Percentiles rank a stretch among this genome's conserved stretches.
Evolutionary conservation across 2,888 invertebrate species (phyloP).

Genomic region (Thysanoteuthis rhombus): DNA sequence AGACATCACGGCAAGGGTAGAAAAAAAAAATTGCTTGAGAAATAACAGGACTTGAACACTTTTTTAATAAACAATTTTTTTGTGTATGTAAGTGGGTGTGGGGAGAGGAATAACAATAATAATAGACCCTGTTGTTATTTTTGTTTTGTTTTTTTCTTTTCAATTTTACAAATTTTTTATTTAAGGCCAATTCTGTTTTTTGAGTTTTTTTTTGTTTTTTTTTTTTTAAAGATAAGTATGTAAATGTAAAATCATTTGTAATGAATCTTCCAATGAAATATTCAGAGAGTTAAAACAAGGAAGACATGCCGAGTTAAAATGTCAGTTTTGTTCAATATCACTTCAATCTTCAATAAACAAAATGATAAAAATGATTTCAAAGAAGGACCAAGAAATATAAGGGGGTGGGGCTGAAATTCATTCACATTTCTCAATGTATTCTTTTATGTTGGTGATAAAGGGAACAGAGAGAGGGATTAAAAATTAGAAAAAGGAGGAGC

Average conservation of each 20-base stretch:
- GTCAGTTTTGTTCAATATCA: constrained; percentile 12
- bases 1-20: not conserved
- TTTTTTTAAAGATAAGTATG: not conserved
- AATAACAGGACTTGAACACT: not conserved
- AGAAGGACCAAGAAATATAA: not conserved
- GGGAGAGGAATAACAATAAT: not conserved
- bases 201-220: not conserved
- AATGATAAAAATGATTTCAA: not conserved
- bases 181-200: not conserved
- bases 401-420: not conserved
- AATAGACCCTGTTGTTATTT: not conserved
- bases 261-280: not conserved
- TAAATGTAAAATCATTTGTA: not conserved
- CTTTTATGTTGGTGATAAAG: not conserved
- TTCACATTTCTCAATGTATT: not conserved
- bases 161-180: not conserved
- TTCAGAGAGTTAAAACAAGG: not conserved
- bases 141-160: not conserved
- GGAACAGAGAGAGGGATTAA: not conserved
- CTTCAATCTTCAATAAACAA: not conserved
- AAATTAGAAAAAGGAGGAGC: not conserved
- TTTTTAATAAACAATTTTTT: not conserved
- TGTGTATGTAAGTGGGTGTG: not conserved
- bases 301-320: not conserved
- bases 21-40: not conserved